Evolutionary conservation across 2,797 vertebrate genomes (phyloP), one percentile per base, ranked within the genome.

Genomic region (Tokudaia muenninki): DNA sequence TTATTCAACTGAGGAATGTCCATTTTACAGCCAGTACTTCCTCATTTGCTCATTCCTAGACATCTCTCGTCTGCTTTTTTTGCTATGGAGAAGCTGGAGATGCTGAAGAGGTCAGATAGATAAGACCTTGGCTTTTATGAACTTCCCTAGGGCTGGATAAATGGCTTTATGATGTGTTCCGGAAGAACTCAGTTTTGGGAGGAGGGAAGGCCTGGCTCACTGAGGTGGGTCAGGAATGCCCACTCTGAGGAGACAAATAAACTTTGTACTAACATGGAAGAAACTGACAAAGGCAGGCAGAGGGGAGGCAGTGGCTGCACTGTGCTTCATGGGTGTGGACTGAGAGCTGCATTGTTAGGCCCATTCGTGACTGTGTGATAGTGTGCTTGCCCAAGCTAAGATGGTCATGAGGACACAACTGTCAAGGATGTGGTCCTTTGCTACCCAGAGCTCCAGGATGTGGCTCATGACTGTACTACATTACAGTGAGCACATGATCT

Each of bases 1-100:
- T 84, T 7, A 74, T 72, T 94, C n/a, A 83, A 82, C 81, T 61
- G 75, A 84, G 87, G 72, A 87, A 55, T 87, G 29, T 34, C 41
- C 41, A 9, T 34, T 41, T 47, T 47, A 44, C 0, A 3, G 41
- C 44, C 57, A 34, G 7, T 50, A 44, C 4, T 4, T 52, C n/a
- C 75, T 90, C 55, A 72, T 72, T 61, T n/a, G 34, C 52, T 70
- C 47, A 50, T 84, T 77, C 22, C 26, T 37, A 74, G 80, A 41
- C 22, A 50, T 79, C 80, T 87, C 29, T 50, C 16, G 26, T 50
- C 47, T 55, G 4, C 16, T 61, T 74, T 50, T 3, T 41, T 89
- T 3, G 12, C 52, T 8, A 3, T 44, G 0, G 59, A 78, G 29
- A 37, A 87, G 50, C 61, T 29, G 44, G 41, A 52, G 52, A 34